These are phyloP conservation scores for Scaptodrosophila latifasciaeformis DNA, from an alignment of 2,888 invertebrate species.

Conservation along the genomic window DNA sequence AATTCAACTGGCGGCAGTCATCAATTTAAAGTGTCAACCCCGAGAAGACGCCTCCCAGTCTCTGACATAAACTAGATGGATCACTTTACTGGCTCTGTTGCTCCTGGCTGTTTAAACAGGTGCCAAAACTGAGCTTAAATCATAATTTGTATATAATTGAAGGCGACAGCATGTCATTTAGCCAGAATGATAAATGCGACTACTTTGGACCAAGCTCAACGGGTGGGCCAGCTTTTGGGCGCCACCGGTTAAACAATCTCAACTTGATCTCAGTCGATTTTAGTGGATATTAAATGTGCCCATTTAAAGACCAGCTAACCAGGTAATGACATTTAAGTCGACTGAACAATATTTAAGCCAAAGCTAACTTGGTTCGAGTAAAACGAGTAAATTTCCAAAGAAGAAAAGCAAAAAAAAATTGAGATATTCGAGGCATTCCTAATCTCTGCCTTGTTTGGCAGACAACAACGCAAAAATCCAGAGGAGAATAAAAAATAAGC, in stretches of 20 bases:
- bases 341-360: too few species aligned
- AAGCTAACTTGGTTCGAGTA: too few species aligned
- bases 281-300: constrained; percentile 50
- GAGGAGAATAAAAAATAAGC: constrained; percentile 2
- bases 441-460: background rate
- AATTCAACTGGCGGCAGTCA: constrained; percentile 1
- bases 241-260: constrained; percentile 29
- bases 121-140: constrained; percentile 45
- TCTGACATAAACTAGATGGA: constrained; percentile 61
- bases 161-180: constrained; percentile 53
- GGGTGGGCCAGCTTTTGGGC: constrained; percentile 6
- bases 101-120: constrained; percentile 27
- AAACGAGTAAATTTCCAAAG: too few species aligned
- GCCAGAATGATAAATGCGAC: constrained; percentile 50
- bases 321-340: constrained; percentile 54
- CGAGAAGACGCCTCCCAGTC: constrained; percentile 14
- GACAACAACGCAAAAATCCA: background rate
- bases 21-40: constrained; percentile 17
- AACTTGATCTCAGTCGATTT: constrained; percentile 2
- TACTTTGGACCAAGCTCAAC: constrained; percentile 10
- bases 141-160: constrained; percentile 59
- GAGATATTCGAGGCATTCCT: too few species aligned
- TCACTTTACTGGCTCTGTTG: constrained; percentile 27
- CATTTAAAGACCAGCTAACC: constrained; percentile 61
- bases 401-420: too few species aligned